phyloP scores from a whole-genome alignment of 2,797 vertebrate genomes.

The Astyanax mexicanus region DNA sequence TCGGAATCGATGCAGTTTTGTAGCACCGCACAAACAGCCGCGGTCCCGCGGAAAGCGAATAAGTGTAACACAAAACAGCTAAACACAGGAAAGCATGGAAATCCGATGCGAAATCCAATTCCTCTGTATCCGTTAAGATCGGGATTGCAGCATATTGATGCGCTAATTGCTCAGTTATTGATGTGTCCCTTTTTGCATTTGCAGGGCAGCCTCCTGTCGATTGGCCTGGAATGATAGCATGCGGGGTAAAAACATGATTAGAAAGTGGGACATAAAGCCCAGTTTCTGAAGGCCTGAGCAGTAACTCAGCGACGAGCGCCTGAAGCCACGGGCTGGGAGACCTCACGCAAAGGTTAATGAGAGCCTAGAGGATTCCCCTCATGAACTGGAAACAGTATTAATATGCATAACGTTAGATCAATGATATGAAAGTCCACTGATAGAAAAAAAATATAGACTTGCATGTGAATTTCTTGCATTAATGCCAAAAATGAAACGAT shows the following conservation, averaged over 20 bases:
- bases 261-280: slow-evolving; percentile 40
- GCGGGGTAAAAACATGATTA: slow-evolving; percentile 64
- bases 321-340: slow-evolving; percentile 16
- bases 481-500: too few species aligned
- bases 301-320: slow-evolving; percentile 31
- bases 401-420: neutral
- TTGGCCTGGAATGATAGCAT: slow-evolving; percentile 62
- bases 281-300: slow-evolving; percentile 47
- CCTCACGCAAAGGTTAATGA: slow-evolving; percentile 43
- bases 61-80: slow-evolving; percentile 65
- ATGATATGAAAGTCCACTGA: neutral
- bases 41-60: slow-evolving; percentile 65
- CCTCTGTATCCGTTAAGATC: slow-evolving; percentile 75
- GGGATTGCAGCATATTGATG: slow-evolving; percentile 77
- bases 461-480: too few species aligned
- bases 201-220: slow-evolving; percentile 68
- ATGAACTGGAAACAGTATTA: slow-evolving; percentile 24
- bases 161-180: slow-evolving; percentile 79
- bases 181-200: slow-evolving; percentile 77
- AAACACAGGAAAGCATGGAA: slow-evolving; percentile 72
- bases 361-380: slow-evolving; percentile 18
- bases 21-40: slow-evolving; percentile 45
- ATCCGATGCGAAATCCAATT: slow-evolving; percentile 76
- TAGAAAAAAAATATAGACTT: too few species aligned
- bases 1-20: slow-evolving; percentile 53